Conservation (phyloP, 2,888 invertebrate species). For the Platycheirus albimanus region DNA sequence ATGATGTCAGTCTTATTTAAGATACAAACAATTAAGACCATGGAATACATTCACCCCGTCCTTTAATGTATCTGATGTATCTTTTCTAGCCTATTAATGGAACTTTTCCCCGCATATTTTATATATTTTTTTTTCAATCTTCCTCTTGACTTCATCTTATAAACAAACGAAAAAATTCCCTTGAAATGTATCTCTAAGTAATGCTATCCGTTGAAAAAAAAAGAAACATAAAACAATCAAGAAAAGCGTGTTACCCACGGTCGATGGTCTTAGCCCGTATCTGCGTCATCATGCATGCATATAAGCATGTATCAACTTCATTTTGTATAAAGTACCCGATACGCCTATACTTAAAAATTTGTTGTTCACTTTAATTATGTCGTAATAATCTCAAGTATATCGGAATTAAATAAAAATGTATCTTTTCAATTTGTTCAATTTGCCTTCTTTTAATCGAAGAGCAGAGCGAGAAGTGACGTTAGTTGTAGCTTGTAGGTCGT, state of each 20-base stretch:
- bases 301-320: neutral
- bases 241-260: conserved; percentile 10
- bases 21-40: neutral
- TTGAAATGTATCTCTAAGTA: neutral
- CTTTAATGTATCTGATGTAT: conserved; percentile 11
- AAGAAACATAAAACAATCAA: neutral
- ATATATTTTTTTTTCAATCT: neutral
- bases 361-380: conserved; percentile 54
- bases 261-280: conserved; percentile 47
- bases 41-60: neutral
- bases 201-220: neutral
- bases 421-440: conserved; percentile 52
- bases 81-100: conserved; percentile 10
- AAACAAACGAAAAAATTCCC: neutral
- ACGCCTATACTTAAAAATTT: conserved; percentile 30
- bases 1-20: conserved; percentile 1
- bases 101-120: neutral
- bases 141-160: neutral
- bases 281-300: conserved; percentile 12
- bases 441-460: conserved; percentile 31
- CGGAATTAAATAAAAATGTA: conserved; percentile 38
- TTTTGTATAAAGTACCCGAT: no score
- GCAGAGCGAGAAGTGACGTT: no score
- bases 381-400: conserved; percentile 67
- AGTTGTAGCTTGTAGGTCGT: conserved; percentile 53